Conservation (phyloP, 92 coral and sea anemone genomes). For the Pocillopora meandrina region DNA sequence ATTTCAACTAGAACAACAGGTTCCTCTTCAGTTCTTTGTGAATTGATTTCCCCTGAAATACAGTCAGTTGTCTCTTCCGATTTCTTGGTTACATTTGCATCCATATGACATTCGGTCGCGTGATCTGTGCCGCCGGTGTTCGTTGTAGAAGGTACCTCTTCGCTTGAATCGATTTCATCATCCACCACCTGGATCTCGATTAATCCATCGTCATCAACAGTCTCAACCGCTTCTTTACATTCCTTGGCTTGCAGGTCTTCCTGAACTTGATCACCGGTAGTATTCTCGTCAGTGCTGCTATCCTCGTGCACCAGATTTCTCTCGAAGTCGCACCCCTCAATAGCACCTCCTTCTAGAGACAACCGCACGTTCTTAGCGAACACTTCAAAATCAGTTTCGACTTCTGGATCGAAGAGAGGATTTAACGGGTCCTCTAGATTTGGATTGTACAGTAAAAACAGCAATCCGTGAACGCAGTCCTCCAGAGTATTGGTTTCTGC, state of each 20-base stretch:
- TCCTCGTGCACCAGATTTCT: constrained; percentile 64
- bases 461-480: constrained; percentile 90
- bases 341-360: constrained; percentile 79
- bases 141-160: background rate
- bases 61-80: constrained; percentile 12
- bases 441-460: constrained; percentile 85
- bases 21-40: constrained; percentile 28
- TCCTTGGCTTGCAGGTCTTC: background rate
- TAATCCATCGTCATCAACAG: background rate
- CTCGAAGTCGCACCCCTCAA: constrained; percentile 66
- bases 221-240: background rate
- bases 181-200: background rate
- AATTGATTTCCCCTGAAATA: constrained; percentile 32
- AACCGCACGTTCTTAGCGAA: constrained; percentile 64
- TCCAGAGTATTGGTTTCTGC: constrained; percentile 72
- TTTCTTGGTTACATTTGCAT: background rate
- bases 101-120: background rate
- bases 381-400: constrained; percentile 29
- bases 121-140: background rate
- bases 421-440: constrained; percentile 82
- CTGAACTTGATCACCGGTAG: background rate
- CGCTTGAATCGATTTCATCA: constrained; percentile 8
- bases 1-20: background rate
- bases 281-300: background rate
- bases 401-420: constrained; percentile 67